Conservation (phyloP, 2,888 invertebrate species). For the Daptonema setosum region DNA sequence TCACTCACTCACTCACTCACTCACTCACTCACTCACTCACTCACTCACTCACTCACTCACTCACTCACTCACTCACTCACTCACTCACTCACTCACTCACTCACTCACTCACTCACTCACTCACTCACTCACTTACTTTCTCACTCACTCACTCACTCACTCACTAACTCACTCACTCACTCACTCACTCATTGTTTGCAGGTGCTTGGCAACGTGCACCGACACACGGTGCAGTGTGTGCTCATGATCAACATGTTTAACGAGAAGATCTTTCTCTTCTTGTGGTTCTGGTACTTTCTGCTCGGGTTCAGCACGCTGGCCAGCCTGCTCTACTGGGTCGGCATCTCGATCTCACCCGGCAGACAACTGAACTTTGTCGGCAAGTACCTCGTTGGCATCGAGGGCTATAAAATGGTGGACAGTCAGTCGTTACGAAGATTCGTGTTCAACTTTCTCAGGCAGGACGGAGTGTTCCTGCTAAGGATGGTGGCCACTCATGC, state of each 20-base stretch:
- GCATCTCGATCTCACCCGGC: conserved; percentile 25
- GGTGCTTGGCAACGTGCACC: conserved; percentile 25
- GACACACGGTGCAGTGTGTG: conserved; percentile 26
- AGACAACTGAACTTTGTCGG: conserved; percentile 27
- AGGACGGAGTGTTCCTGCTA: conserved; percentile 26
- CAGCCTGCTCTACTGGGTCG: conserved; percentile 26
- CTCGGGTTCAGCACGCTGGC: conserved; percentile 24
- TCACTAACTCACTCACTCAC: too few relatives aligned
- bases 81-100: too few relatives aligned
- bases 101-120: too few relatives aligned
- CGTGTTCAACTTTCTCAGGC: conserved; percentile 24
- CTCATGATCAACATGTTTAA: conserved; percentile 23
- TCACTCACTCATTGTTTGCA: too few relatives aligned
- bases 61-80: too few relatives aligned
- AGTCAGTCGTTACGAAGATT: conserved; percentile 24
- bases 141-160: too few relatives aligned
- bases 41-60: too few relatives aligned
- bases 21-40: too few relatives aligned
- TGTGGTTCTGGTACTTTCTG: conserved; percentile 28
- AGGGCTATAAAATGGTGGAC: conserved; percentile 28
- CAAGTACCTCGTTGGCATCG: conserved; percentile 26
- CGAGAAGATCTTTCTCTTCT: conserved; percentile 20
- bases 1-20: too few relatives aligned
- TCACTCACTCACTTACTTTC: too few relatives aligned
- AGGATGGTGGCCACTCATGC: conserved; percentile 28